Percentiles rank a stretch among this genome's conserved stretches.
Conservation (phyloP, 2,113 vertebrate genomes). For the Geothlypis trichas region DNA sequence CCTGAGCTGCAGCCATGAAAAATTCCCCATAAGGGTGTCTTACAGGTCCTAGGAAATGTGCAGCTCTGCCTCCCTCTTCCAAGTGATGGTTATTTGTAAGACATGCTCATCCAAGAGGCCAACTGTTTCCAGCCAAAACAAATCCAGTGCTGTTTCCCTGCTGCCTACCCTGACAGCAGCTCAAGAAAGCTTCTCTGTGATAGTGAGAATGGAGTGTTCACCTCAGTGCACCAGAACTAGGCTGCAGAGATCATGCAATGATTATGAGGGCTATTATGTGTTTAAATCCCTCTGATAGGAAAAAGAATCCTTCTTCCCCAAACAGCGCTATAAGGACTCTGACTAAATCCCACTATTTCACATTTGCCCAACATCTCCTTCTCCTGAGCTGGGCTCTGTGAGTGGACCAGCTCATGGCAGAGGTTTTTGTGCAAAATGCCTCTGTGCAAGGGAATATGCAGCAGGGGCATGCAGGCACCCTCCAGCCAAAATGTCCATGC, state of each 20-base stretch:
- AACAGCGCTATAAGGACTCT: neutral
- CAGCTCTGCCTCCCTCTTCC: neutral
- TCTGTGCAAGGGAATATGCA: neutral
- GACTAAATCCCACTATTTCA: neutral
- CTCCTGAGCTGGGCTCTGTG: neutral
- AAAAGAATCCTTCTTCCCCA: neutral
- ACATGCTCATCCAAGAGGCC: neutral
- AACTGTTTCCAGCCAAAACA: neutral
- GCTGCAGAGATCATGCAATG: accelerated
- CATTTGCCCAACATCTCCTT: neutral
- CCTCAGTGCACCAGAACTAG: neutral
- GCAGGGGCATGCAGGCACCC: neutral
- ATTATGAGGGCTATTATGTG: neutral
- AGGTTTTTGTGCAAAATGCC: neutral
- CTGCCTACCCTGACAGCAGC: neutral
- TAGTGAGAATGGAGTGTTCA: neutral
- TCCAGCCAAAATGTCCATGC: neutral
- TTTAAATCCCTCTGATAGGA: neutral
- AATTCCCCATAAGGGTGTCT: accelerated
- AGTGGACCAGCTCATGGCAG: neutral
- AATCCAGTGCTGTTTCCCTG: neutral
- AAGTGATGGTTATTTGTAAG: neutral
- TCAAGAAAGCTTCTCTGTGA: neutral
- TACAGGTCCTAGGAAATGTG: neutral
- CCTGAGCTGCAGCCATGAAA: neutral